These are phyloP conservation scores for Trichosurus vulpecula DNA, from an alignment of 2,797 vertebrate genomes.

Conservation along the genomic window DNA sequence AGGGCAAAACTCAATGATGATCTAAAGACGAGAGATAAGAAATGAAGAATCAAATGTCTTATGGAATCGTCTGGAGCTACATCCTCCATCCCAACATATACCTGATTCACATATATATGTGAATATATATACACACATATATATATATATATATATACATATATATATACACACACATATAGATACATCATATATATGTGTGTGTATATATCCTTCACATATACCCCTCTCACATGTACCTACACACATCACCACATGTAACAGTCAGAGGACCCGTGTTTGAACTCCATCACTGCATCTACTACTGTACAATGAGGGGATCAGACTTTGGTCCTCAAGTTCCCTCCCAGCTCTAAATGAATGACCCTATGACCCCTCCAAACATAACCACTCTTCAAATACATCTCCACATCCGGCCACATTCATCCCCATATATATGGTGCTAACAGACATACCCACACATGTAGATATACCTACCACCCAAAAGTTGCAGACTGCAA, in stretches of 20 bases:
- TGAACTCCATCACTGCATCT: neutral
- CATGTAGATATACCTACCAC: neutral
- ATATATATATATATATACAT: neutral
- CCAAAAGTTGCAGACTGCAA: neutral
- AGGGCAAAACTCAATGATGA: constrained; percentile 86
- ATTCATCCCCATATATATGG: neutral
- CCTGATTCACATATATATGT: neutral
- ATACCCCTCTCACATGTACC: too few species aligned
- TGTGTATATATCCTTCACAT: too few species aligned
- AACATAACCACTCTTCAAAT: neutral
- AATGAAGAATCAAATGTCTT: neutral
- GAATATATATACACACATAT: neutral
- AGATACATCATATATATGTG: too few species aligned
- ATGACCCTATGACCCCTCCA: neutral
- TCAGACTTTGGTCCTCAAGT: neutral
- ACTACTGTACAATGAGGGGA: neutral
- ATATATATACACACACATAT: neutral
- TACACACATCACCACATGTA: too few species aligned
- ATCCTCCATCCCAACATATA: neutral
- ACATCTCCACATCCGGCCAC: neutral
- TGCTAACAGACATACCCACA: neutral
- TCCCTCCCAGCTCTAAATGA: neutral
- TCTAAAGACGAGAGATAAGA: constrained; percentile 71
- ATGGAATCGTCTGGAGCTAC: neutral
- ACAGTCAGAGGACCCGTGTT: neutral